These are phyloP conservation scores for Cinclus mexicanus DNA, from an alignment of 2,113 vertebrate genomes.

Conservation along the genomic window DNA sequence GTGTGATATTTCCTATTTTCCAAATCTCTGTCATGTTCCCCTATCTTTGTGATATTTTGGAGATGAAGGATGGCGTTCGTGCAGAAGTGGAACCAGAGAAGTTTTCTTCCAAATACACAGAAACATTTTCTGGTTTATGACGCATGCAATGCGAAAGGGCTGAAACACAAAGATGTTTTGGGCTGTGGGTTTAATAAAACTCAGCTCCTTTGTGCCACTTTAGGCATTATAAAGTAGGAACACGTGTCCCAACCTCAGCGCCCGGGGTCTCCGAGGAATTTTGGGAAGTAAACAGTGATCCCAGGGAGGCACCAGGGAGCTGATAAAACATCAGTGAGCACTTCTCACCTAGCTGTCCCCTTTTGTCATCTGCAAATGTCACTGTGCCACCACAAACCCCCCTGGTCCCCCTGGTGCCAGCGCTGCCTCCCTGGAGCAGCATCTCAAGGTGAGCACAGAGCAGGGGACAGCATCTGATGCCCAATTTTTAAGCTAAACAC, in stretches of 20 bases:
- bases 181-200: not conserved
- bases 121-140: not conserved
- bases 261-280: not conserved
- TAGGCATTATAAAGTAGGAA: not conserved
- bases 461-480: not conserved
- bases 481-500: not conserved
- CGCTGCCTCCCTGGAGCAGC: not conserved
- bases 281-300: not conserved
- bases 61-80: not conserved
- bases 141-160: not conserved
- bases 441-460: not conserved
- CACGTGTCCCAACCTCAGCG: not conserved
- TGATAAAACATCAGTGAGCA: not conserved
- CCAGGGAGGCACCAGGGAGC: not conserved
- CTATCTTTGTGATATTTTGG: not conserved
- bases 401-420: not conserved
- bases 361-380: not conserved
- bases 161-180: not conserved
- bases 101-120: not conserved
- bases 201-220: not conserved
- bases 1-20: not conserved
- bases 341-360: not conserved
- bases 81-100: not conserved
- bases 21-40: not conserved
- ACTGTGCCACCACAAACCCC: fast-evolving